Percentiles rank a stretch among this genome's conserved stretches.
These are phyloP conservation scores for Chrysina gloriosa DNA, from an alignment of 2,888 invertebrate genomes.

Conservation along the genomic window DNA sequence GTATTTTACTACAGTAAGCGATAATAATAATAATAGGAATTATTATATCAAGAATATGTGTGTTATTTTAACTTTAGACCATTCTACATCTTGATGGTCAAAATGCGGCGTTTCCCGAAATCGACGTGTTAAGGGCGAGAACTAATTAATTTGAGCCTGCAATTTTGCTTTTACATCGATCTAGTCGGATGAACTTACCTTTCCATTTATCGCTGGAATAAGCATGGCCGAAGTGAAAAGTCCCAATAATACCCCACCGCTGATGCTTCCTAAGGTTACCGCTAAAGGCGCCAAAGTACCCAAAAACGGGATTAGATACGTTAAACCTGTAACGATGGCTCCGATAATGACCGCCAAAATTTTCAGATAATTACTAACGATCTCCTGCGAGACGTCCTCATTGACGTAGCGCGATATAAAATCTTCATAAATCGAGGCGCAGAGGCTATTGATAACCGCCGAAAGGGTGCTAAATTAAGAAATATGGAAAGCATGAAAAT, in stretches of 20 bases:
- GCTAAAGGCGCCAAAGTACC: constrained; percentile 75
- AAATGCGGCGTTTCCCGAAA: too few species aligned
- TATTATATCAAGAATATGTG: too few species aligned
- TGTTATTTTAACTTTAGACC: too few species aligned
- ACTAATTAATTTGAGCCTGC: too few species aligned
- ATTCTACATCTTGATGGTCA: too few species aligned
- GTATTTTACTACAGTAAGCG: too few species aligned
- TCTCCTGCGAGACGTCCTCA: constrained; percentile 65
- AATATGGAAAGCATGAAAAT: background rate
- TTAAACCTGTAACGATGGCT: constrained; percentile 78
- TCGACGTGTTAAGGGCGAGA: too few species aligned
- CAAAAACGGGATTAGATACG: constrained; percentile 72
- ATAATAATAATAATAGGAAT: too few species aligned
- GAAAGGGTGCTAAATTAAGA: constrained; percentile 73
- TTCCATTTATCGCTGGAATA: constrained; percentile 71
- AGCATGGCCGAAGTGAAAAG: constrained; percentile 75
- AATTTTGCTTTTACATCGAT: too few species aligned
- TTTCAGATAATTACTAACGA: constrained; percentile 72
- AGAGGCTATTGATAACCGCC: constrained; percentile 72
- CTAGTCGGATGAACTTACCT: constrained; percentile 62
- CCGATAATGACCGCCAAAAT: constrained; percentile 68
- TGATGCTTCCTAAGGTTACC: constrained; percentile 72
- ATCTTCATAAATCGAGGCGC: constrained; percentile 76
- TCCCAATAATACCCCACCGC: constrained; percentile 74
- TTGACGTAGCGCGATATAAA: constrained; percentile 70